Base-by-base conservation (phyloP, 2,113 vertebrate genomes). In the Leptosomus discolor region DNA sequence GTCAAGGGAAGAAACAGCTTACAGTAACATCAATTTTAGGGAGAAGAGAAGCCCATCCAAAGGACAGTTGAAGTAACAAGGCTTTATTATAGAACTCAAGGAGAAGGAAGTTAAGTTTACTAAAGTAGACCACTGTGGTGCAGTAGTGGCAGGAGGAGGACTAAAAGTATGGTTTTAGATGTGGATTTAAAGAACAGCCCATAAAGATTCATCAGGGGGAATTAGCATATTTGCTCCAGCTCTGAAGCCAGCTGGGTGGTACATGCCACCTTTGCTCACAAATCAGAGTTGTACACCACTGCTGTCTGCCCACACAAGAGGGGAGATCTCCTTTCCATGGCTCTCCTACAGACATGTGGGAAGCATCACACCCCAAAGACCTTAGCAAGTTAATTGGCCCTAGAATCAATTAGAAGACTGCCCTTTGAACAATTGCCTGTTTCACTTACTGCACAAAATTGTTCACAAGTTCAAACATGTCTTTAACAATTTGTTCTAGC, bases 381-480 rank as follows among this genome's bases (percentile, higher is more conserved):
- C 27, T 23, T 2, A 74, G 20, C 0, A 3, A 78, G 12, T n/a
- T 46, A 54, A 8, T 1, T 75, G n/a, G 29, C 64, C 53, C 29
- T 69, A 36, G 15, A 37, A 39, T 32, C 53, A 53, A 37, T 63
- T 9, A 69, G 27, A 80, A 90, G 34, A 39, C 23, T 63, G 36
- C 12, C 29, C 61, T 29, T 67, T 87, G 84, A 94, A 1, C 51
- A 87, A 87, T 34, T 91, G 74, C 80, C 61, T 18, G 7, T 81
- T 91, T n/a, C 41, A 6, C 34, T 87, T 48, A 70, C 64, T 94
- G 84, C 51, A 92, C 65, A 78, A 89, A 78, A 73, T 63, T 12
- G 30, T 58, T 36, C 19, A 45, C 93, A 92, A 85, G 94, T 85
- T 89, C 56, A 83, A 94, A 84, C 91, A 75, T 12, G 94, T 51